Percentiles rank a stretch among this genome's conserved stretches.
These are phyloP conservation scores for Euclidia mi DNA, from an alignment of 2,888 invertebrate genomes.

Conservation along the genomic window DNA sequence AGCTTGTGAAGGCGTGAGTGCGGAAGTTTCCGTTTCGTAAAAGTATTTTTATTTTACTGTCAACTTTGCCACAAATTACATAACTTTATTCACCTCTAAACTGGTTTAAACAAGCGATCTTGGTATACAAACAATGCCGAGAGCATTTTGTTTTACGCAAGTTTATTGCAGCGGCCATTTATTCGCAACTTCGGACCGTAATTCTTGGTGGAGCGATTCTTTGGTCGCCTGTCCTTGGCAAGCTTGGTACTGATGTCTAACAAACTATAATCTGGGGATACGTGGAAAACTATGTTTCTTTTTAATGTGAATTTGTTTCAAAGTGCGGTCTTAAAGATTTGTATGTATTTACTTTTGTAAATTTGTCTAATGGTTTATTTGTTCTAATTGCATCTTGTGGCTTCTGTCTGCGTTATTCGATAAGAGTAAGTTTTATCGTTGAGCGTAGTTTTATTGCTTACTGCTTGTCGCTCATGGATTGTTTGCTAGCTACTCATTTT, in stretches of 20 bases:
- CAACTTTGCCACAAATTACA: conserved; percentile 50
- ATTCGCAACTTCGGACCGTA: conserved; percentile 50
- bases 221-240: conserved; percentile 54
- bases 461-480: no score
- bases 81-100: conserved; percentile 56
- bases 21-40: conserved; percentile 48
- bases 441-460: no score
- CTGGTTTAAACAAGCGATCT: conserved; percentile 53
- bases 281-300: no score
- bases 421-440: no score
- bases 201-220: conserved; percentile 56
- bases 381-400: no score
- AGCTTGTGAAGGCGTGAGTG: no score
- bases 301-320: no score
- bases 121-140: conserved; percentile 51
- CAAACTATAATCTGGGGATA: conserved; percentile 5
- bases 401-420: no score
- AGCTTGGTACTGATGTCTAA: conserved; percentile 30
- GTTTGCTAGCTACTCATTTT: no score
- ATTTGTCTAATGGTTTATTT: no score
- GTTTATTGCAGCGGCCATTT: conserved; percentile 54
- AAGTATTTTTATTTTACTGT: conserved; percentile 41
- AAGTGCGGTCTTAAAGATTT: not conserved
- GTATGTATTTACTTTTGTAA: no score
- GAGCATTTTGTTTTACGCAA: conserved; percentile 52